Evolutionary conservation across 2,113 vertebrate species (phyloP).

Genomic region (Condylura cristata): DNA sequence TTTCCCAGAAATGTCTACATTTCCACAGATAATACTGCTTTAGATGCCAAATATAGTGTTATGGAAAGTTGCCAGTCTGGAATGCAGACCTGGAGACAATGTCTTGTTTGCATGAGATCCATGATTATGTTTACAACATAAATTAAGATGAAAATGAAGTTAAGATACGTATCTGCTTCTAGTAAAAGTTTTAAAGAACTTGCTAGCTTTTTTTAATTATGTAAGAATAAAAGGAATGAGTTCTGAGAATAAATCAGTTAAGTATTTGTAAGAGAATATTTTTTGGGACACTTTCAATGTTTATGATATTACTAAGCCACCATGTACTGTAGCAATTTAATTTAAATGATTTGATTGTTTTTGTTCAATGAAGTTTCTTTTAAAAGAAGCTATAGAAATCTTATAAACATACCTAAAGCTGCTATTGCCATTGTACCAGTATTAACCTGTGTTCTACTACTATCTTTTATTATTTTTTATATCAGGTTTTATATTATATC

Average conservation of each 20-base stretch:
- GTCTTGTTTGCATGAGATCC: background rate
- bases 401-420: conserved; percentile 63
- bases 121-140: background rate
- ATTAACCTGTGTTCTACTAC: conserved; percentile 60
- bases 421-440: conserved; percentile 58
- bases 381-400: conserved; percentile 7
- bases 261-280: conserved; percentile 48
- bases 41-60: background rate
- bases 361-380: conserved; percentile 26
- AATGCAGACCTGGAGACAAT: background rate
- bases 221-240: conserved; percentile 42
- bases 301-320: conserved; percentile 41
- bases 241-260: conserved; percentile 1
- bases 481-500: conserved; percentile 48
- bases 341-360: conserved; percentile 61
- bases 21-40: conserved; percentile 2
- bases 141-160: conserved; percentile 51
- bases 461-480: conserved; percentile 60
- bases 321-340: conserved; percentile 34
- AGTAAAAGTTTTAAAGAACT: background rate
- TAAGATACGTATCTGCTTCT: background rate
- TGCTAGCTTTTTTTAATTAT: conserved; percentile 29
- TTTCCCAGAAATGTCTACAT: background rate
- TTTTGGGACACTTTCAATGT: conserved; percentile 31
- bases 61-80: background rate